Base-by-base conservation (phyloP, 2,113 vertebrate genomes). In the Psilopsiagon aymara region DNA sequence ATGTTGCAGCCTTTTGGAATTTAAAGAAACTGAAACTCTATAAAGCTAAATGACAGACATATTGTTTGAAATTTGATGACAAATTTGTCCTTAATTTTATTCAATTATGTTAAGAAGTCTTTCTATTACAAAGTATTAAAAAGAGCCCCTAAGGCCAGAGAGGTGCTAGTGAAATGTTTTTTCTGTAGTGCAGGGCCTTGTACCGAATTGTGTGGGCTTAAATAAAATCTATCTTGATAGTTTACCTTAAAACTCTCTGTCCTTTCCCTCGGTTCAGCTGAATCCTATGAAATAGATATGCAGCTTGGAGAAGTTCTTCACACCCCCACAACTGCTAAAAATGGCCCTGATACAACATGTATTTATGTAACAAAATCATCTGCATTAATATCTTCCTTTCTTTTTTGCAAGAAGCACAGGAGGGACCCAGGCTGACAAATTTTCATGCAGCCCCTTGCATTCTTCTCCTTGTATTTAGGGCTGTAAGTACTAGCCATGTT, bases 351-450 rank as follows among this genome's bases (percentile, higher is more conserved):
- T 97, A 96, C 97, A 97, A 95, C 95, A 94, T 97, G 96, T 96
- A 97, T 97, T 97, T 97, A 97, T 97, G 95, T 97, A 97, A 97
- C 96, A 97, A 96, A 97, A 96, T 97, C 94, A 96, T 96, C 94
- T 94, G 95, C 95, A 97, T 95, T 96, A 96, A 96, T 97, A 97
- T 95, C 85, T 97, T 92, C 86, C 74, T 94, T 95, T 94, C 80
- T 85, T 90, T 96, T 93, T 76, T 92, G 82, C 82, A 82, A 95
- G 93, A 86, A 96, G 79, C 86, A 95, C 83, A 82, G 93, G 95
- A 96, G 78, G 52, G 90, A 92, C 75, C 77, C 64, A 95, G 87
- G 75, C 82, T 95, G 95, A 81, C 93, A 96, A 79, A 94, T 97
- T 95, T 92, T 86, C 94, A 55, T 90, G 84, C 33, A 90, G 75